These are phyloP conservation scores for Vultur gryphus DNA, from an alignment of 2,797 vertebrate genomes.

Conservation along the genomic window DNA sequence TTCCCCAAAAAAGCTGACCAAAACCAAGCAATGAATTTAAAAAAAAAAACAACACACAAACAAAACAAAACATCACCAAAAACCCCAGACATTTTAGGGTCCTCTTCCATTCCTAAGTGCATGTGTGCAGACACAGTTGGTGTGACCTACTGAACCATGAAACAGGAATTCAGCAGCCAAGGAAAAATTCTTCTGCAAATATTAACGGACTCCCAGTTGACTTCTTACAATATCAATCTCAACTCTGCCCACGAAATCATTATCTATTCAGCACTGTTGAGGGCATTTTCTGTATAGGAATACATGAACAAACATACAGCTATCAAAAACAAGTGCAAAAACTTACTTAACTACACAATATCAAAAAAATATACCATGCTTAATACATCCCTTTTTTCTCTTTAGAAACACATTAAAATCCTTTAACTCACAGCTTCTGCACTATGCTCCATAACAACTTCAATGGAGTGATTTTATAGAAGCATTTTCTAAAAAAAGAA, in stretches of 20 bases:
- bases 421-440: background rate
- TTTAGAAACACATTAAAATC: background rate
- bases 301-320: background rate
- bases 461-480: background rate
- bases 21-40: background rate
- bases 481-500: background rate
- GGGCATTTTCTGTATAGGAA: background rate
- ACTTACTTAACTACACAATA: background rate
- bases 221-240: background rate
- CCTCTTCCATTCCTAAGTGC: background rate
- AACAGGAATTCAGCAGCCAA: background rate
- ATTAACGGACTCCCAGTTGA: background rate
- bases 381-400: background rate
- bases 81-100: background rate
- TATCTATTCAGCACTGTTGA: background rate
- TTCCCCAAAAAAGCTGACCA: background rate
- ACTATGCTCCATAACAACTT: background rate
- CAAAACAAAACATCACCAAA: background rate
- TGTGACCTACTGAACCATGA: background rate
- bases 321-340: background rate
- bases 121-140: background rate
- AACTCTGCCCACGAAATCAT: background rate
- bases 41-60: background rate
- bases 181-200: background rate
- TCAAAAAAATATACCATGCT: background rate